Evolutionary conservation across 2,888 invertebrate genomes (phyloP).

Genomic region (Nasonovia ribisnigri): DNA sequence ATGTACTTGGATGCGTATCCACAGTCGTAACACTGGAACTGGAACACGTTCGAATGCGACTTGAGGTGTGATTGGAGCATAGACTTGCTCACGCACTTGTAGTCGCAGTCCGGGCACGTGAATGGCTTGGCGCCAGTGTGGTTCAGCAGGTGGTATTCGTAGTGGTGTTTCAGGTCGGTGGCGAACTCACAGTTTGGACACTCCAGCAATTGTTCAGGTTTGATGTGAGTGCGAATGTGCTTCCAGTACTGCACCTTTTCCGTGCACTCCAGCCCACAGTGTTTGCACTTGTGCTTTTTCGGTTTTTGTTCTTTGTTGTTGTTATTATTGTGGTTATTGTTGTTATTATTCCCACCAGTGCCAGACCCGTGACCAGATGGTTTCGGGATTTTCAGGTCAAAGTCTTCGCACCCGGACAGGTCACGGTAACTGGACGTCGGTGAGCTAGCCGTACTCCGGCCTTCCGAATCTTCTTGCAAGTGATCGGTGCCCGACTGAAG

Average conservation of each 20-base stretch:
- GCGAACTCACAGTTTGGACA: slow-evolving; percentile 97
- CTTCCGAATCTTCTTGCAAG: slow-evolving; percentile 55
- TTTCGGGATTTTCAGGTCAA: slow-evolving; percentile 52
- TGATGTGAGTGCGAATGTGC: slow-evolving; percentile 90
- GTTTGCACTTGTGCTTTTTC: slow-evolving; percentile 68
- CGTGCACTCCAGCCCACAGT: slow-evolving; percentile 75
- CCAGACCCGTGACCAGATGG: slow-evolving; percentile 13
- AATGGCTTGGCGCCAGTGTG: slow-evolving; percentile 96
- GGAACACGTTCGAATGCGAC: slow-evolving; percentile 92
- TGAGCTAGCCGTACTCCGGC: slow-evolving; percentile 54
- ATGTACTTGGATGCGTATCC: slow-evolving; percentile 98
- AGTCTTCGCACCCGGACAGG: slow-evolving; percentile 56
- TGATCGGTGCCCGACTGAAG: slow-evolving; percentile 4
- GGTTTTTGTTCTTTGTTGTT: slow-evolving; percentile 63
- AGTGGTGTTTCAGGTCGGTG: slow-evolving; percentile 98
- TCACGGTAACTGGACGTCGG: slow-evolving; percentile 58
- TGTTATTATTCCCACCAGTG: neutral
- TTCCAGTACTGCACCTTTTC: slow-evolving; percentile 95
- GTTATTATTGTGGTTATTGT: slow-evolving; percentile 32
- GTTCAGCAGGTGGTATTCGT: slow-evolving; percentile 96
- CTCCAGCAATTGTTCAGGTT: slow-evolving; percentile 88
- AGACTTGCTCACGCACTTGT: slow-evolving; percentile 96
- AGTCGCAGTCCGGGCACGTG: slow-evolving; percentile 89
- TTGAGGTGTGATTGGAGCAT: slow-evolving; percentile 99
- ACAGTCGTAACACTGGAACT: slow-evolving; percentile 93